Evolutionary conservation across 23 tunicate genomes (phyloP), one percentile per base, ranked within the genome.

Genomic region (Halocynthia roretzi): DNA sequence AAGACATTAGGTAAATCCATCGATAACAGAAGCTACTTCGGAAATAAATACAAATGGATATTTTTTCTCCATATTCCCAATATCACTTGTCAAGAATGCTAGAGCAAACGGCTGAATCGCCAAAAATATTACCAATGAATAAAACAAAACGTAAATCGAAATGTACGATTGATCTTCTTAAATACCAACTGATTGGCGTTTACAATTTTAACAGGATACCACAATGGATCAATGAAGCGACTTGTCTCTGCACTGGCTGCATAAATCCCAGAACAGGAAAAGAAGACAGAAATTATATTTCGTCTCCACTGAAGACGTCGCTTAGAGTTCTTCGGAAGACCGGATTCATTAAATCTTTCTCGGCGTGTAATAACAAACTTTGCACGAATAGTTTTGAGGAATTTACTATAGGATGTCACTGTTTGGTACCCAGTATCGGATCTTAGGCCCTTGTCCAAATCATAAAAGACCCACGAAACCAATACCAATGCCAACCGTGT

Each of bases 221-320:
- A 23, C 63, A 54, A 15, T 68, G 51, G 66, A 80, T 80, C 14
- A 15, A 62, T 52, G 56, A 64, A 18, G 83, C 83, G 44, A 68
- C 6, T 17, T 80, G 83, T 64, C 60, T 49, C 21, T 80, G 83
- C 60, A 54, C 14, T 23, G 83, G 83, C 8, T 80, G 83, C 76
- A 80, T 67, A 15, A 58, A 55, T 67, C 83, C 83, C 8, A 53
- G 22, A 21, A 75, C 80, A 10, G 52, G 52, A 9, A 17, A 52
- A 9, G 83, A 80, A 74, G 56, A 74, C 56, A 40, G 19, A 9
- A 74, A 53, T 64, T 74, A 54, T 44, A 54, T 52, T 74, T 74
- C 78, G 21, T 54, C 19, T 19, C 48, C 55, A 6, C 55, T 74
- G 56, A 74, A 20, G 64, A 53, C 60, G 14, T 18, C 55, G 8